These are phyloP conservation scores for Sprattus sprattus DNA, from an alignment of 2,113 vertebrate species.

Conservation along the genomic window DNA sequence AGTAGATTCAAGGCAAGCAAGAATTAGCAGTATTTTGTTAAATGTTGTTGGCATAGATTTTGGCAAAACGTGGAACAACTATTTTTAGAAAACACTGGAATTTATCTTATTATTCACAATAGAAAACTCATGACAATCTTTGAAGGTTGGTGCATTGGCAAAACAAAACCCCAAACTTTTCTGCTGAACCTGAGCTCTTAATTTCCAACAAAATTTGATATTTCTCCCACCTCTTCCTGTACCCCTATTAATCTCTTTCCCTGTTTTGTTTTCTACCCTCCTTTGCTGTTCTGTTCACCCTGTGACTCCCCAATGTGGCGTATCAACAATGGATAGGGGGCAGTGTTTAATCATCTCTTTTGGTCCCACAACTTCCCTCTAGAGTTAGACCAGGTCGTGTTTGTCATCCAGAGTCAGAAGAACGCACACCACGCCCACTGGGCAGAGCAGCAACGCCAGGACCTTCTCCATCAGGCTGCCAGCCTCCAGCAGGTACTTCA, in stretches of 20 bases:
- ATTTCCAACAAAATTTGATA: background rate
- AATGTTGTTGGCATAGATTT: background rate
- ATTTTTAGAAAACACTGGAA: too few relatives aligned
- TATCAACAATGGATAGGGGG: background rate
- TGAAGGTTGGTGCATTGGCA: background rate
- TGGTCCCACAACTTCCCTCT: background rate
- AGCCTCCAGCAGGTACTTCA: slow-evolving; percentile 52
- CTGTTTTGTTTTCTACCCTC: background rate
- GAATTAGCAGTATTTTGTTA: background rate
- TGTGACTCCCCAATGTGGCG: background rate
- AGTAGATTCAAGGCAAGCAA: background rate
- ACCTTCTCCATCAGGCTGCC: slow-evolving; percentile 60
- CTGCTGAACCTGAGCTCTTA: background rate
- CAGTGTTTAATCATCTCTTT: background rate
- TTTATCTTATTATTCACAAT: too few relatives aligned
- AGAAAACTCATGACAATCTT: background rate
- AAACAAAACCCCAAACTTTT: background rate
- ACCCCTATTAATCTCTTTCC: background rate
- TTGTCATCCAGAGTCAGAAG: slow-evolving; percentile 69
- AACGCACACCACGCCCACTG: slow-evolving; percentile 59
- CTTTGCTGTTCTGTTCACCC: background rate
- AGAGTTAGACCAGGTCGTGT: slow-evolving; percentile 58
- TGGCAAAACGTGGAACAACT: background rate
- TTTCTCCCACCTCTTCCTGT: background rate
- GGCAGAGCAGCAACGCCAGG: slow-evolving; percentile 48